phyloP scores from a whole-genome alignment of 2,888 invertebrate genomes.

The Petrophora chlorosata region DNA sequence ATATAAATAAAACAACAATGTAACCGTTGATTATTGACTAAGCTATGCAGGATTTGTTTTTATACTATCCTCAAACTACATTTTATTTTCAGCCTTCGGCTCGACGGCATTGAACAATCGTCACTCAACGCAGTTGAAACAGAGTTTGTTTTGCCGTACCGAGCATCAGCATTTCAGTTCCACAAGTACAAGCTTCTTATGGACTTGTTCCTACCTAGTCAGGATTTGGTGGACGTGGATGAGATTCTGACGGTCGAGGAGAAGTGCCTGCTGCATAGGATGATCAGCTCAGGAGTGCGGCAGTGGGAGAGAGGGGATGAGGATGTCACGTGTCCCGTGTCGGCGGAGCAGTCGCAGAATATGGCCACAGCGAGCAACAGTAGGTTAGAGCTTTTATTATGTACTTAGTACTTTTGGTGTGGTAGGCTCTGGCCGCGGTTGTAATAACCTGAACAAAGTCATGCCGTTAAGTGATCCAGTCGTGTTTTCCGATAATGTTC shows the following conservation, averaged over 20 bases:
- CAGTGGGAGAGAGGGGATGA: slow-evolving; percentile 85
- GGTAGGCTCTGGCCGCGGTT: too few relatives aligned
- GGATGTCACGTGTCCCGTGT: slow-evolving; percentile 74
- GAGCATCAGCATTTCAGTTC: slow-evolving; percentile 84
- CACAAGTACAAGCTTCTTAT: slow-evolving; percentile 84
- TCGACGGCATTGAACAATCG: slow-evolving; percentile 85
- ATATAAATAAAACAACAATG: too few relatives aligned
- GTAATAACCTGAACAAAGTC: too few relatives aligned
- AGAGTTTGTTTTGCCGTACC: slow-evolving; percentile 80
- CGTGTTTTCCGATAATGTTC: too few relatives aligned
- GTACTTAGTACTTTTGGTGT: background rate
- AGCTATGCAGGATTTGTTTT: too few relatives aligned
- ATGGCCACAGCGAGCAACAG: slow-evolving; percentile 51
- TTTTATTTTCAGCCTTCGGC: slow-evolving; percentile 76
- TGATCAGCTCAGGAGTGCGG: slow-evolving; percentile 84
- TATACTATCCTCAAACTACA: too few relatives aligned
- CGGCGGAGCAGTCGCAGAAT: slow-evolving; percentile 59
- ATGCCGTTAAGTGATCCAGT: too few relatives aligned
- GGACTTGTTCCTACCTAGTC: slow-evolving; percentile 83
- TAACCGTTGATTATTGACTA: too few relatives aligned
- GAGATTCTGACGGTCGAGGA: slow-evolving; percentile 71
- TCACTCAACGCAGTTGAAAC: slow-evolving; percentile 72
- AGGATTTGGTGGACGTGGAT: slow-evolving; percentile 62
- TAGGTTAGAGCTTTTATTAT: slow-evolving; percentile 45
- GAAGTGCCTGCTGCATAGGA: slow-evolving; percentile 77